Evolutionary conservation across 1,140 invertebrate genomes (phyloP).

Genomic region (Zelostemma sp.): DNA sequence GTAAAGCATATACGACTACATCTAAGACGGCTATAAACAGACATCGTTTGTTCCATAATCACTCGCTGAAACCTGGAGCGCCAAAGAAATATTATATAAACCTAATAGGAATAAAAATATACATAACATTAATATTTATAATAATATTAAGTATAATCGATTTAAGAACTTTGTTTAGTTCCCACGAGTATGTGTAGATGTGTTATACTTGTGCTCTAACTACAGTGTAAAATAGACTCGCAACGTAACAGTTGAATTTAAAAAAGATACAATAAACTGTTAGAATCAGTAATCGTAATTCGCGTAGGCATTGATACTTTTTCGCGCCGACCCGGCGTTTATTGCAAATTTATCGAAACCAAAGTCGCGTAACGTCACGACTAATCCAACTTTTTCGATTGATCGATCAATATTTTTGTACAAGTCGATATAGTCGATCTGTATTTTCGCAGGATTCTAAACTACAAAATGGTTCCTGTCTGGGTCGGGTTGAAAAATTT

Average conservation of each 20-base stretch:
- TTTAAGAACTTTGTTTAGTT: constrained; percentile 27
- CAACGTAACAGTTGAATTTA: constrained; percentile 35
- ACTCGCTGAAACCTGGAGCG: constrained; percentile 11
- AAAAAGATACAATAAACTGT: constrained; percentile 21
- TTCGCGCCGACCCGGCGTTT: constrained; percentile 29
- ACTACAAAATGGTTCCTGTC: constrained; percentile 26
- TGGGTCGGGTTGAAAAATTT: constrained; percentile 25
- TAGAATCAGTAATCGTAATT: constrained; percentile 37
- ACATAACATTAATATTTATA: constrained; percentile 3
- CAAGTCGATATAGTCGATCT: too few relatives aligned
- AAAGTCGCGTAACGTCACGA: too few relatives aligned
- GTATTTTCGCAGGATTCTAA: too few relatives aligned
- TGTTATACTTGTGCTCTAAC: constrained; percentile 28
- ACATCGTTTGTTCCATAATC: constrained; percentile 2
- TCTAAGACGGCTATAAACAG: constrained; percentile 11
- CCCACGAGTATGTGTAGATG: constrained; percentile 33
- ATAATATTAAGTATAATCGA: constrained; percentile 9
- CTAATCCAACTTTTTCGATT: constrained; percentile 27
- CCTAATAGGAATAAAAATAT: constrained; percentile 7
- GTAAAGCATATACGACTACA: neutral
- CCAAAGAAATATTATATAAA: constrained; percentile 34
- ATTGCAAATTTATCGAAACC: constrained; percentile 19
- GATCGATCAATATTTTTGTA: too few relatives aligned
- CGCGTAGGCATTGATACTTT: constrained; percentile 33
- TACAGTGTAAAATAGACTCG: constrained; percentile 38